Conservation (phyloP, 1,140 invertebrate genomes). For the Harlomillsia oculata region DNA sequence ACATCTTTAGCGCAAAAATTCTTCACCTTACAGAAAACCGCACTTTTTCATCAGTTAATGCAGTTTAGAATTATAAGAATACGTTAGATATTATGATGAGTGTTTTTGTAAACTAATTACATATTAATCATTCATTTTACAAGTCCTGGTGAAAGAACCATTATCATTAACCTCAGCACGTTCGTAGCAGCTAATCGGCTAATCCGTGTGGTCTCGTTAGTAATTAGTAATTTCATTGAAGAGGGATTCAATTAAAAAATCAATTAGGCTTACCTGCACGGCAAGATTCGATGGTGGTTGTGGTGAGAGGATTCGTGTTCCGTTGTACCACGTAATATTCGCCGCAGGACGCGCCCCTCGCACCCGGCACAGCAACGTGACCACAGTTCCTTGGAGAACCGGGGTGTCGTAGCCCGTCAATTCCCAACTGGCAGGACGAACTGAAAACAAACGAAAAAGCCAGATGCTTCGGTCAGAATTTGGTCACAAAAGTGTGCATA, state of each 20-base stretch:
- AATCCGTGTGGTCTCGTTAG: no score
- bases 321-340: slow-evolving; percentile 72
- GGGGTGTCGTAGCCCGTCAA: slow-evolving; percentile 61
- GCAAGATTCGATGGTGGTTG: slow-evolving; percentile 33
- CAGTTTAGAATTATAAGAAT: no score
- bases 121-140: no score
- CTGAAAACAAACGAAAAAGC: slow-evolving; percentile 50
- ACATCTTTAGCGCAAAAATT: slow-evolving; percentile 18
- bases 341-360: slow-evolving; percentile 68
- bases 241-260: not conserved
- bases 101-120: no score
- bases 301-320: slow-evolving; percentile 43
- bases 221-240: no score
- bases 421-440: slow-evolving; percentile 62
- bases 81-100: no score
- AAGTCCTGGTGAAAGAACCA: no score
- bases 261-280: slow-evolving; percentile 30
- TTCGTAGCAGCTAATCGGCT: no score
- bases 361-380: slow-evolving; percentile 64
- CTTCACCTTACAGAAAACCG: no score
- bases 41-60: no score
- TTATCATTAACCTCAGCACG: no score
- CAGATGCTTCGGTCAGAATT: no score
- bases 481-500: not conserved
- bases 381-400: slow-evolving; percentile 63